These are phyloP conservation scores for Riptortus pedestris DNA, from an alignment of 1,140 invertebrate species.

Conservation along the genomic window DNA sequence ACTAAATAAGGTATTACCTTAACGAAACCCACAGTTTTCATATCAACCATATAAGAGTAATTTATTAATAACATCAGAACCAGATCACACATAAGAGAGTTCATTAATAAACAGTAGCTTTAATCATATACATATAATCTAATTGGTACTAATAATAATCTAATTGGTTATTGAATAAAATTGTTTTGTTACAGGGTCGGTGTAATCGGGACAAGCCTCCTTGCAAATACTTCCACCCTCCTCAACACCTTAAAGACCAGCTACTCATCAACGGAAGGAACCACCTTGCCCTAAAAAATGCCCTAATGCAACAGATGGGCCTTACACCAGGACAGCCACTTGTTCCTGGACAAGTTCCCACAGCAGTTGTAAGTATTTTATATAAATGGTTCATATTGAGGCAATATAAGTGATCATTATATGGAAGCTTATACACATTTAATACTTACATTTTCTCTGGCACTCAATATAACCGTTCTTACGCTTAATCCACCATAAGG, in stretches of 20 bases:
- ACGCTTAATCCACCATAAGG: too few relatives aligned
- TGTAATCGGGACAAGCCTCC: constrained; percentile 99
- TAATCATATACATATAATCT: too few relatives aligned
- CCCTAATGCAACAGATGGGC: constrained; percentile 91
- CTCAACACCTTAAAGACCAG: constrained; percentile 98
- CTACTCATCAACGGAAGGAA: constrained; percentile 98
- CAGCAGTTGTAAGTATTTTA: constrained; percentile 63
- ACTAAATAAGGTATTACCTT: too few relatives aligned
- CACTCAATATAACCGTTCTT: too few relatives aligned
- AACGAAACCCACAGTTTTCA: too few relatives aligned
- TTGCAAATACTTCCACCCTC: constrained; percentile 99
- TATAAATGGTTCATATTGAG: constrained; percentile 9
- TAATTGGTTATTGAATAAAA: too few relatives aligned
- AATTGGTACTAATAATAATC: too few relatives aligned
- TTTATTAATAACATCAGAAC: too few relatives aligned
- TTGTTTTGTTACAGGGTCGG: constrained; percentile 75
- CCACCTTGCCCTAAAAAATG: constrained; percentile 95
- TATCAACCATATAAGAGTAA: too few relatives aligned
- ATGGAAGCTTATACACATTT: not conserved
- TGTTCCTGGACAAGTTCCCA: constrained; percentile 78
- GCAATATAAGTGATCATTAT: not conserved
- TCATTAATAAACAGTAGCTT: too few relatives aligned
- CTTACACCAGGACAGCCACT: constrained; percentile 74
- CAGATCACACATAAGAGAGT: too few relatives aligned
- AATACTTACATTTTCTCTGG: too few relatives aligned